Conservation (phyloP, 2,888 invertebrate genomes). For the Phorcus lineatus region DNA sequence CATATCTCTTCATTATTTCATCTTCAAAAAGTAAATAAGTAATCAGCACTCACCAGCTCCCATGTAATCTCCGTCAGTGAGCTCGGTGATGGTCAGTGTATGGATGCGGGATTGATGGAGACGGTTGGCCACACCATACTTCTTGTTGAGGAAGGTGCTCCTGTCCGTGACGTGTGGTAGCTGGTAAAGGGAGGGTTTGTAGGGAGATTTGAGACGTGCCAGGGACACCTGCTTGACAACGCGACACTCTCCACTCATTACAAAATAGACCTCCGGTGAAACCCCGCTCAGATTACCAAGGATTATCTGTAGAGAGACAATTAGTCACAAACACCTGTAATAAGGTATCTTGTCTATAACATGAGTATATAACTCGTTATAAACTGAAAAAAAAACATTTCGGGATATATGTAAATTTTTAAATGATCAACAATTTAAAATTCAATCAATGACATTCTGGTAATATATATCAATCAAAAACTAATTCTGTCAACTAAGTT, state of each 20-base stretch:
- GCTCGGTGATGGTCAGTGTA: slow-evolving; percentile 47
- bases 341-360: not conserved
- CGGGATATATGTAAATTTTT: no score
- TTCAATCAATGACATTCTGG: no score
- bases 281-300: slow-evolving; percentile 39
- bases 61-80: slow-evolving; percentile 52
- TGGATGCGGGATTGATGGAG: slow-evolving; percentile 38
- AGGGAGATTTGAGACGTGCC: slow-evolving; percentile 49
- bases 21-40: no score
- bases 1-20: no score
- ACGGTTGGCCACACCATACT: slow-evolving; percentile 41
- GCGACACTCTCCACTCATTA: slow-evolving; percentile 50
- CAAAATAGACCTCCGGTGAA: slow-evolving; percentile 51
- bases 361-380: no score
- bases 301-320: slow-evolving; percentile 41
- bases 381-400: no score
- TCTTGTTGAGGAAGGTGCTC: slow-evolving; percentile 43
- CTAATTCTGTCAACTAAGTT: no score
- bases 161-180: slow-evolving; percentile 34
- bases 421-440: no score
- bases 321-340: not conserved
- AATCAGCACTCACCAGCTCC: slow-evolving; percentile 45
- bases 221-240: slow-evolving; percentile 50
- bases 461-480: no score
- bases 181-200: slow-evolving; percentile 41